These are phyloP conservation scores for Phaethornis superciliosus DNA, from an alignment of 2,113 vertebrate species.

Conservation along the genomic window DNA sequence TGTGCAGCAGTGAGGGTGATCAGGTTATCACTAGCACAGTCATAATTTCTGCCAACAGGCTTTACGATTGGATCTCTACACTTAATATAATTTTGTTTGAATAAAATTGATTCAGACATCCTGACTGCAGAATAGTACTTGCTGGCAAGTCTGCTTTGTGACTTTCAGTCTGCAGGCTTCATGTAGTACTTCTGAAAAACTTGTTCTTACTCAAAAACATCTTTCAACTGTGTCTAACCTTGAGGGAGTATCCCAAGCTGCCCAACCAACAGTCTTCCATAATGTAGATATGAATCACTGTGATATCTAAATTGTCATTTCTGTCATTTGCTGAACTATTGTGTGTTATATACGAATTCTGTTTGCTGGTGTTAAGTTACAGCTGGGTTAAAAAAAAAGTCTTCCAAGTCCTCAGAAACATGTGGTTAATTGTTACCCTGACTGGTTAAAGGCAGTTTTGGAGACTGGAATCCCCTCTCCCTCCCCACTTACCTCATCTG, in stretches of 20 bases:
- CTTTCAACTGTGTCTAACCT: neutral
- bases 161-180: neutral
- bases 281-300: neutral
- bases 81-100: neutral
- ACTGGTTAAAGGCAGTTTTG: conserved; percentile 16
- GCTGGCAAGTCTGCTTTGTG: neutral
- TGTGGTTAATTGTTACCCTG: neutral
- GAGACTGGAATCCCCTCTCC: neutral
- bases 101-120: neutral
- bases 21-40: neutral
- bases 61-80: neutral
- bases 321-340: neutral
- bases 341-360: neutral
- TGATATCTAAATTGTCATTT: neutral
- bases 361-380: neutral
- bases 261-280: neutral
- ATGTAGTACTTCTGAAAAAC: neutral
- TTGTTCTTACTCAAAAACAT: neutral
- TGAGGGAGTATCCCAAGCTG: neutral
- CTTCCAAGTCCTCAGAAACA: neutral
- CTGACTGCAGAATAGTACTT: neutral
- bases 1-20: neutral
- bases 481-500: neutral
- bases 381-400: neutral
- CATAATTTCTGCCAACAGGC: neutral